These are phyloP conservation scores for Polydrusus pterygomalis DNA, from an alignment of 2,888 invertebrate genomes.

Conservation along the genomic window DNA sequence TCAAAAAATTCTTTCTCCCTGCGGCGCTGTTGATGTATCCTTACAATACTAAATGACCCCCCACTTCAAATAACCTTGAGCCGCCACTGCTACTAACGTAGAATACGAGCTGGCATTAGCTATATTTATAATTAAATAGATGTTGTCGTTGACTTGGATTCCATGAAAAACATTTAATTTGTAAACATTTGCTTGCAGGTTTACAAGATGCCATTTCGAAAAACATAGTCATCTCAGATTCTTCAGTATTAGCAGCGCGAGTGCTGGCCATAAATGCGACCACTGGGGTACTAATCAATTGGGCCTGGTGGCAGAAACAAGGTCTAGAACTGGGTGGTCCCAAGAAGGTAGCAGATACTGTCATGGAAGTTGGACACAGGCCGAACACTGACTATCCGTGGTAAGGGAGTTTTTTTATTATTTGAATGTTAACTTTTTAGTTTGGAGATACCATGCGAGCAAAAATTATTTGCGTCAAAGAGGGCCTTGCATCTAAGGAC, in stretches of 20 bases:
- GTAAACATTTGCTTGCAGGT: slow-evolving; percentile 72
- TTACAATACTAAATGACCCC: too few relatives aligned
- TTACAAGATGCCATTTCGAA: slow-evolving; percentile 84
- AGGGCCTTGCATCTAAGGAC: too few relatives aligned
- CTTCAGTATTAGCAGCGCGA: slow-evolving; percentile 76
- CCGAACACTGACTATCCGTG: slow-evolving; percentile 83
- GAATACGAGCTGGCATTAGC: too few relatives aligned
- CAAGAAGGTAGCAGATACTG: slow-evolving; percentile 68
- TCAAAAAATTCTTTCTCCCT: too few relatives aligned
- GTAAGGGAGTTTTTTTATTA: slow-evolving; percentile 68
- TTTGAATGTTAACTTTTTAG: background rate
- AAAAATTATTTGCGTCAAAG: too few relatives aligned
- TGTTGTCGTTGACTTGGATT: too few relatives aligned
- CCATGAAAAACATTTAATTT: too few relatives aligned
- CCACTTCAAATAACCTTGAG: too few relatives aligned
- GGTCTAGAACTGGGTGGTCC: slow-evolving; percentile 76
- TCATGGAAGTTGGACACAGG: slow-evolving; percentile 76
- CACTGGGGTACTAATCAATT: slow-evolving; percentile 76
- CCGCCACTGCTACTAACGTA: too few relatives aligned
- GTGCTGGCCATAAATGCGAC: slow-evolving; percentile 79
- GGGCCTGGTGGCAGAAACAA: slow-evolving; percentile 77
- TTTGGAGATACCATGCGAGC: too few relatives aligned
- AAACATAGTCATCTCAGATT: slow-evolving; percentile 80
- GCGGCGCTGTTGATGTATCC: too few relatives aligned
- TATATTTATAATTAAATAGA: too few relatives aligned